phyloP scores from a whole-genome alignment of 1,140 invertebrate genomes.

The Proctacanthus coquilletti region DNA sequence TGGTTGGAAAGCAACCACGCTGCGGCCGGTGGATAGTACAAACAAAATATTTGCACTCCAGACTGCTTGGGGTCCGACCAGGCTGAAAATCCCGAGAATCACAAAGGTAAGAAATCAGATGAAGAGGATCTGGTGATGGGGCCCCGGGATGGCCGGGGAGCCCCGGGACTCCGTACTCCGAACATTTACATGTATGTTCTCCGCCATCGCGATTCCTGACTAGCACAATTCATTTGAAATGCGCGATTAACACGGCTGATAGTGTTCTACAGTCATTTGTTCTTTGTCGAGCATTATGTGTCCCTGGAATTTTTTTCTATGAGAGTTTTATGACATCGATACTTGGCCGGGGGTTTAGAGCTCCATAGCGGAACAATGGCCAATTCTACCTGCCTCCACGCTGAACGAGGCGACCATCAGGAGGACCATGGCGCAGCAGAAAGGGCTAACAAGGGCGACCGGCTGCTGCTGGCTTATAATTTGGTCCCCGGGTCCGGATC shows the following conservation, averaged over 20 bases:
- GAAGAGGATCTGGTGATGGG: neutral
- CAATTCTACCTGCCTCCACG: no score
- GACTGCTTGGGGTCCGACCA: slow-evolving; percentile 3
- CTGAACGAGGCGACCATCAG: no score
- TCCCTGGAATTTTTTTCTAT: slow-evolving; percentile 1
- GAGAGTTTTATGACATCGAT: slow-evolving; percentile 5
- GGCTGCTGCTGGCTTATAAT: no score
- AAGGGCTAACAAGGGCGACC: no score
- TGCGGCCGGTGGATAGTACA: neutral
- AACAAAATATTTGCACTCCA: neutral
- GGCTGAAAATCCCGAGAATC: neutral
- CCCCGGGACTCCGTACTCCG: neutral
- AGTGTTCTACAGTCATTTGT: slow-evolving; percentile 4
- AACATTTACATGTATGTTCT: neutral
- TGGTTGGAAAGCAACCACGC: neutral
- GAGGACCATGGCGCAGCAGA: no score
- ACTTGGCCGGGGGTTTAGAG: neutral
- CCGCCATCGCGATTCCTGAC: neutral
- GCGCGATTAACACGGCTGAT: slow-evolving; percentile 3
- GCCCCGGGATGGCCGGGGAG: neutral
- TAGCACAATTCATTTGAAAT: slow-evolving; percentile 4
- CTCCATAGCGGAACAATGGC: no score
- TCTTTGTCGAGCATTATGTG: slow-evolving; percentile 3
- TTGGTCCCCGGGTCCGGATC: no score
- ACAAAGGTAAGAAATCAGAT: neutral